These are phyloP conservation scores for Onychomys torridus DNA, from an alignment of 2,797 vertebrate genomes.

Conservation along the genomic window DNA sequence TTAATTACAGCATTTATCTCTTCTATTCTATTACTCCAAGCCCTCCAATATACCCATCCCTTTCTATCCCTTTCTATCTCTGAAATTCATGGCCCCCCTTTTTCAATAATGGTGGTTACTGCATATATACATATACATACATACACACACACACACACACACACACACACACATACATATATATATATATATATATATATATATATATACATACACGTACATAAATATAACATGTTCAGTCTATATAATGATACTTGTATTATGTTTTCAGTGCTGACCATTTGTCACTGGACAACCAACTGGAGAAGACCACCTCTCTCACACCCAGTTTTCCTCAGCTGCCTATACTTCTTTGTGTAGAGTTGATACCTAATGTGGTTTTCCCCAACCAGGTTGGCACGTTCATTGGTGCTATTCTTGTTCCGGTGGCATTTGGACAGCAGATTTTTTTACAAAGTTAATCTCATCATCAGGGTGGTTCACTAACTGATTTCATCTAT, in stretches of 20 bases:
- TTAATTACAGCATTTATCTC: not conserved
- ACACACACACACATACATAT: too few relatives aligned
- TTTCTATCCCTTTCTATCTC: not conserved
- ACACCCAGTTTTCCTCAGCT: too few relatives aligned
- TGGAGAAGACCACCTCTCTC: not conserved
- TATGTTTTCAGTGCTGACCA: not conserved
- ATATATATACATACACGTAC: not conserved
- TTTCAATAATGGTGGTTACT: not conserved
- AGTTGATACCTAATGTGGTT: too few relatives aligned
- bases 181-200: too few relatives aligned
- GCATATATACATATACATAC: not conserved
- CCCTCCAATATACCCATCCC: not conserved
- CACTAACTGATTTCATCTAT: not conserved
- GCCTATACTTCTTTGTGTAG: not conserved
- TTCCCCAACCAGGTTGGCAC: too few relatives aligned
- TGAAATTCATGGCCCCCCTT: not conserved
- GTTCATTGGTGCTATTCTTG: not conserved
- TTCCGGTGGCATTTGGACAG: not conserved
- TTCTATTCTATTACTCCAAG: not conserved
- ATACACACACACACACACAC: too few relatives aligned
- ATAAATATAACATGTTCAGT: too few relatives aligned
- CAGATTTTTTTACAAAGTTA: not conserved
- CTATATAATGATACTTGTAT: not conserved
- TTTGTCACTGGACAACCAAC: not conserved
- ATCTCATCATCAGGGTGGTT: not conserved